Percentiles rank a stretch among this genome's conserved stretches.
Conservation (phyloP, 2,797 vertebrate genomes). For the Mormyrus proboscirostris region DNA sequence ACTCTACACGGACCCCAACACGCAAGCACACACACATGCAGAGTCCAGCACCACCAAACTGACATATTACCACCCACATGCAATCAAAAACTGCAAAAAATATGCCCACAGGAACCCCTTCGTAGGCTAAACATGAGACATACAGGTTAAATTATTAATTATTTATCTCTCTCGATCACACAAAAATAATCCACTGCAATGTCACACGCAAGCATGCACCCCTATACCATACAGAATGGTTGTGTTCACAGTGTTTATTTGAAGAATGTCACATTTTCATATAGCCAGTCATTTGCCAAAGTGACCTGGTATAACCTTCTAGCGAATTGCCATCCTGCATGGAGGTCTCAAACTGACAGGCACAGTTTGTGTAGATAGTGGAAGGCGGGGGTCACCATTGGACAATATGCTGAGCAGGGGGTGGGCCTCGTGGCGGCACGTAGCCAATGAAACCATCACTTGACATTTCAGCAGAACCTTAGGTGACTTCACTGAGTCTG, state of each 20-base stretch:
- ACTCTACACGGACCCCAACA: background rate
- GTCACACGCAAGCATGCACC: background rate
- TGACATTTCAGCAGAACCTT: background rate
- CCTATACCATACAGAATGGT: background rate
- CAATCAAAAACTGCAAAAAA: background rate
- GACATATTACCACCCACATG: background rate
- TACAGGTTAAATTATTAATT: background rate
- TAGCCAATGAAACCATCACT: background rate
- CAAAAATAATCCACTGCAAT: background rate
- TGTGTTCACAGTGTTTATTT: background rate
- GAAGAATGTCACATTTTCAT: background rate
- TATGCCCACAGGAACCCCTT: background rate
- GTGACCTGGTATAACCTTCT: background rate
- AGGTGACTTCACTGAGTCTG: background rate
- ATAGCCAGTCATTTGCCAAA: background rate
- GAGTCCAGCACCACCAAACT: background rate
- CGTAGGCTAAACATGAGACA: background rate
- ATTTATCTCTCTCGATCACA: background rate
- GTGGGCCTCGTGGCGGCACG: background rate
- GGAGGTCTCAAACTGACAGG: background rate
- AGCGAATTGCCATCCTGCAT: background rate
- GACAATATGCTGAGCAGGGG: background rate
- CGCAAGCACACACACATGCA: background rate
- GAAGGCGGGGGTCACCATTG: background rate
- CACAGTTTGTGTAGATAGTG: background rate